A percentile compares a stretch with the other conserved stretches of the same genome.
phyloP scores from a whole-genome alignment of 2,113 vertebrate species.

The Eptesicus fuscus region DNA sequence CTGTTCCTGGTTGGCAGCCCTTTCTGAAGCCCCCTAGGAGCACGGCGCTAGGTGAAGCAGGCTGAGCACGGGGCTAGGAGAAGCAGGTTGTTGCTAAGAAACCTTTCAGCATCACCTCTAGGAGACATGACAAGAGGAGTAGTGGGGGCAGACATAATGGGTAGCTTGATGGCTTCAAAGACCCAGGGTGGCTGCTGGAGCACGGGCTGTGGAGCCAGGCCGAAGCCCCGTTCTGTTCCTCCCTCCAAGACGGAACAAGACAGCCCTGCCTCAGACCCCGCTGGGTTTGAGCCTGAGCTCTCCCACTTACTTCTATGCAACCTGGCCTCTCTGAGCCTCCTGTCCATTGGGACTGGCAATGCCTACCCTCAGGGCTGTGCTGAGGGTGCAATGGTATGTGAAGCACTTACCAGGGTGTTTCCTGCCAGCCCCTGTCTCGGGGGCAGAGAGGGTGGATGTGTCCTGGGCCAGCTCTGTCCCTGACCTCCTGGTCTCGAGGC shows the following conservation, averaged over 20 bases:
- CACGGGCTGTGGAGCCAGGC: background rate
- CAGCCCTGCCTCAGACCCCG: background rate
- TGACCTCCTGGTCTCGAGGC: background rate
- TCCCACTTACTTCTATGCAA: background rate
- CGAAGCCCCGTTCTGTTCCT: background rate
- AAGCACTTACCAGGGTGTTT: background rate
- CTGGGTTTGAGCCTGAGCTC: background rate
- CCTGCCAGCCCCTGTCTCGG: background rate
- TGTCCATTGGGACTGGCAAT: too few species aligned
- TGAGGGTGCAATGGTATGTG: too few species aligned
- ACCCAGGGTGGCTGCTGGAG: background rate
- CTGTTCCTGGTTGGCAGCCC: background rate
- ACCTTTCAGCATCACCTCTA: background rate
- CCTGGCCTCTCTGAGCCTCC: background rate
- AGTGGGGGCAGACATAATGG: background rate
- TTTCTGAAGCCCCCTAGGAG: background rate
- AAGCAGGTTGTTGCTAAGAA: slow-evolving; percentile 58
- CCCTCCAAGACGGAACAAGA: background rate
- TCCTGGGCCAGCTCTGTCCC: background rate
- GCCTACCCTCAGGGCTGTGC: background rate
- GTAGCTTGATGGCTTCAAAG: background rate
- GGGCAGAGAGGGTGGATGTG: background rate
- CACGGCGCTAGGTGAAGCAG: background rate
- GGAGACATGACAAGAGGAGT: background rate
- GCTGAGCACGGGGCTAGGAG: background rate